Evolutionary conservation across 2,113 vertebrate species (phyloP), one percentile per base, ranked within the genome.

Genomic region (Spizaetus ornatus): DNA sequence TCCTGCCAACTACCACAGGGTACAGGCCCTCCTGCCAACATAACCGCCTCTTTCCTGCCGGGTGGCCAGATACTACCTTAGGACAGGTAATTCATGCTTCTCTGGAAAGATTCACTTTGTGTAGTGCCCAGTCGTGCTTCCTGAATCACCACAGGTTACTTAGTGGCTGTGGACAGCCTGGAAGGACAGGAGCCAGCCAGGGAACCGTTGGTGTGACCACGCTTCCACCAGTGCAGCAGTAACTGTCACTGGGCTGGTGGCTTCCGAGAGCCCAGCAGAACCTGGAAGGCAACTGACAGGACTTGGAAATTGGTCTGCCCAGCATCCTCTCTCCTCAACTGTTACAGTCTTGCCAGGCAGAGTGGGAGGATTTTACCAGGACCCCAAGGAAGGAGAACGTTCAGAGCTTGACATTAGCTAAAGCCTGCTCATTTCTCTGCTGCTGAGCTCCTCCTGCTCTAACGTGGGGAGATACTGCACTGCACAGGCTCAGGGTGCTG

Each of bases 401-500:
- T 47, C 34, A 25, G 29, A 86, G 56, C 9, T 3, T 50, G 31
- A 8, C 13, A 13, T 18, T 5, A 62, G 16, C 19, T 27, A 5
- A 40, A 34, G 18, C 23, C 42, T 25, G 13, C 27, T 53, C 0
- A 0, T 25, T 40, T 26, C 23, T 22, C 32, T 23, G 56, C 58
- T 63, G 55, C 42, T 11, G 18, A 70, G 19, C 11, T 45, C 21
- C 34, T 58, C 59, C 45, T 67, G 77, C 69, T 50, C 31, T 19
- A 32, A 18, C 4, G 0, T 1, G 5, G 40, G 36, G 42, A 78
- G 22, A 50, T 3, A 2, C 19, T 2, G 13, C 19, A 18, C 45
- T 29, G 27, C 2, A 0, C 36, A 19, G 63, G n/a, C 50, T n/a
- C 48, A 19, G 48, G 29, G 48, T 18, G 34, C 52, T 45, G 21